Conservation (phyloP, 2,797 vertebrate genomes). For the Chloroceryle amazona region DNA sequence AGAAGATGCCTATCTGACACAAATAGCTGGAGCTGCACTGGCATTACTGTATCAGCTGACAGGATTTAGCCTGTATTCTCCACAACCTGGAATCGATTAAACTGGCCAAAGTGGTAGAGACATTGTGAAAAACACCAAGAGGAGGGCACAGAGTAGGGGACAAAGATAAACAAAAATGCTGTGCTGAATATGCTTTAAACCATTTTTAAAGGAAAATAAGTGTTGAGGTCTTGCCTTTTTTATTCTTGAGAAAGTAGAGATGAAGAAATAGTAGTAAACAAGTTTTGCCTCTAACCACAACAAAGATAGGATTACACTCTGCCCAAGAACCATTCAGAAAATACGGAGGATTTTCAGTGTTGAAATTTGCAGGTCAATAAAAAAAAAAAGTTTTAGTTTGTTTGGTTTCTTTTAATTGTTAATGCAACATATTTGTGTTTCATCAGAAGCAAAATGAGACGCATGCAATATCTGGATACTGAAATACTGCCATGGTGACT, state of each 20-base stretch:
- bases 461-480: background rate
- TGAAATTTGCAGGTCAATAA: background rate
- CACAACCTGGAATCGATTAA: conserved; percentile 35
- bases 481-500: conserved; percentile 22
- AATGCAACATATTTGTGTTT: background rate
- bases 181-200: background rate
- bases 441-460: conserved; percentile 2
- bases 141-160: background rate
- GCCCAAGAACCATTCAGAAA: background rate
- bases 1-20: conserved; percentile 31
- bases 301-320: background rate
- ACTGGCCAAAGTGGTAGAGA: background rate
- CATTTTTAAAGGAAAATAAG: background rate
- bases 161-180: conserved; percentile 6
- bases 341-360: background rate
- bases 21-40: conserved; percentile 22
- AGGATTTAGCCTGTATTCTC: conserved; percentile 45
- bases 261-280: conserved; percentile 8
- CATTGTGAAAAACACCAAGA: background rate
- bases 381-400: background rate
- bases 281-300: background rate
- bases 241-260: background rate
- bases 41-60: conserved; percentile 3
- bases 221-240: background rate
- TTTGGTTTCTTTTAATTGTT: background rate